phyloP scores from a whole-genome alignment of 2,888 invertebrate genomes.

The Synergus umbraculus region DNA sequence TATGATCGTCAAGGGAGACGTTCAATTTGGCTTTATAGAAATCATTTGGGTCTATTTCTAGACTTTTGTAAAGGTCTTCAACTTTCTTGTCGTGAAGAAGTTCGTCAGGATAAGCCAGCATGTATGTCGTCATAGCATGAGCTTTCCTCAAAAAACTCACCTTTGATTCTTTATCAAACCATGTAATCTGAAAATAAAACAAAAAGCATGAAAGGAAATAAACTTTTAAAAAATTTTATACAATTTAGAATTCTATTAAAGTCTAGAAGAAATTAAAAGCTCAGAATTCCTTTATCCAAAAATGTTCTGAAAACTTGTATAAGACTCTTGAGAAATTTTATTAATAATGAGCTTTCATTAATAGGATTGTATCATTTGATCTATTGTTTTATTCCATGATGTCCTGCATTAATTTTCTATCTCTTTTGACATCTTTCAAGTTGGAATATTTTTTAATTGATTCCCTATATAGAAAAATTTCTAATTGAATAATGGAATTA shows the following conservation, averaged over 20 bases:
- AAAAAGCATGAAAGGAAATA: constrained; percentile 77
- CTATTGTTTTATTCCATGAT: no score
- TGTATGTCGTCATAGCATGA: constrained; percentile 87
- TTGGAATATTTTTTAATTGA: no score
- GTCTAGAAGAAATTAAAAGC: no score
- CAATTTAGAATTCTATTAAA: no score
- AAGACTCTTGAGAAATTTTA: no score
- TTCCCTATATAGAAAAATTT: no score
- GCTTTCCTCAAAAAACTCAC: constrained; percentile 84
- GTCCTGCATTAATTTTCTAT: background rate
- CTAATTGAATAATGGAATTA: no score
- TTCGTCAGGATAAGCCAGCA: constrained; percentile 92
- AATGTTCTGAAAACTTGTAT: no score
- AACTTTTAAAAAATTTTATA: background rate
- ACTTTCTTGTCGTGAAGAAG: constrained; percentile 88
- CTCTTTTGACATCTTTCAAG: no score
- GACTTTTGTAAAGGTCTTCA: constrained; percentile 83
- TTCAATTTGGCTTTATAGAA: constrained; percentile 76
- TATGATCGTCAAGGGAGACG: constrained; percentile 70
- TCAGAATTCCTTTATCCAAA: no score
- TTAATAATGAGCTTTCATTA: no score
- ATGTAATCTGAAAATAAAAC: constrained; percentile 79
- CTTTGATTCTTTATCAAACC: constrained; percentile 89
- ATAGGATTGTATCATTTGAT: background rate
- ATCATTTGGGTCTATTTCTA: constrained; percentile 71